These are phyloP conservation scores for Pterobdella sp. DNA, from an alignment of 2,888 invertebrate genomes.

Conservation along the genomic window DNA sequence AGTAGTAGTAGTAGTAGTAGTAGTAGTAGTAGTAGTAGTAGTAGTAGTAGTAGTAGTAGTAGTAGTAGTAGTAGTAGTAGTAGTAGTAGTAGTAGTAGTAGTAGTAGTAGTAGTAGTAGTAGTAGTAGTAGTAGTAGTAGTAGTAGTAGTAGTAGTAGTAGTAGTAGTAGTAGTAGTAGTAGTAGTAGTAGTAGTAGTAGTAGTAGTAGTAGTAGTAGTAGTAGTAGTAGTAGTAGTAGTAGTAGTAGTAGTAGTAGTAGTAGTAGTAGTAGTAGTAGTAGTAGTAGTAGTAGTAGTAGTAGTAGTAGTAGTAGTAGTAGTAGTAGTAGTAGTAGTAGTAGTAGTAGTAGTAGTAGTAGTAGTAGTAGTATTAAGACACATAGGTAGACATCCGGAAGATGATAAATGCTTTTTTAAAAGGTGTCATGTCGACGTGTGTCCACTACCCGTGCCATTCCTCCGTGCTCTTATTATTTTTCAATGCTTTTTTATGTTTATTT, in stretches of 20 bases:
- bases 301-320: slow-evolving; percentile 16
- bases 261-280: slow-evolving; percentile 15
- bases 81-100: slow-evolving; percentile 15
- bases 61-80: slow-evolving; percentile 15
- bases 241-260: slow-evolving; percentile 14
- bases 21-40: slow-evolving; percentile 11
- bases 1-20: slow-evolving; percentile 1
- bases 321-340: slow-evolving; percentile 14
- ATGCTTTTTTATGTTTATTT: too few species aligned
- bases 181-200: slow-evolving; percentile 16
- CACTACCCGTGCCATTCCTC: too few species aligned
- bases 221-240: slow-evolving; percentile 16
- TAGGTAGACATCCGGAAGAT: too few species aligned
- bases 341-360: slow-evolving; percentile 14
- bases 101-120: slow-evolving; percentile 13
- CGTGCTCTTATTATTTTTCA: too few species aligned
- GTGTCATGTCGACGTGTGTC: too few species aligned
- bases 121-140: slow-evolving; percentile 16
- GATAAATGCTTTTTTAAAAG: too few species aligned
- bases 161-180: slow-evolving; percentile 16
- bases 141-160: slow-evolving; percentile 15
- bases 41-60: slow-evolving; percentile 16
- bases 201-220: slow-evolving; percentile 11
- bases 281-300: slow-evolving; percentile 16
- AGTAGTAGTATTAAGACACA: not conserved